These are phyloP conservation scores for Alethe castanea DNA, from an alignment of 2,113 vertebrate species.

Conservation along the genomic window DNA sequence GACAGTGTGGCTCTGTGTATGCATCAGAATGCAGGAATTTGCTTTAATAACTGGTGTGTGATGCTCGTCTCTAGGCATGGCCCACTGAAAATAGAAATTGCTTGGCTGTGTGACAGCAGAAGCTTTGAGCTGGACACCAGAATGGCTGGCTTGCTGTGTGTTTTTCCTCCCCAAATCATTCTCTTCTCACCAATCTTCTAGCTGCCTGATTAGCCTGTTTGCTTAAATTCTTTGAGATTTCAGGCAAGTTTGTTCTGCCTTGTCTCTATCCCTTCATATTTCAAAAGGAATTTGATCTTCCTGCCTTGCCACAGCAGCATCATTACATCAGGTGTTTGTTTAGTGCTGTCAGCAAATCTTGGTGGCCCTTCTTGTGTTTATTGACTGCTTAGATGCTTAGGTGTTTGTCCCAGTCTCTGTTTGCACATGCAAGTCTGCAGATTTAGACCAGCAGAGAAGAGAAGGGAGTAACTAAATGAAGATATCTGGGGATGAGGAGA, in stretches of 20 bases:
- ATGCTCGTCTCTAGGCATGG: conserved; percentile 2
- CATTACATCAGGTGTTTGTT: conserved; percentile 40
- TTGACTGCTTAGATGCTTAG: conserved; percentile 49
- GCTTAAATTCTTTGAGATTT: conserved; percentile 9
- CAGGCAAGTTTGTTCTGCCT: conserved; percentile 8
- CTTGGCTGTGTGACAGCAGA: conserved; percentile 24
- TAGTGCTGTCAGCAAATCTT: conserved; percentile 50
- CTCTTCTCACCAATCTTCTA: background rate
- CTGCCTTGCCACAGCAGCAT: background rate
- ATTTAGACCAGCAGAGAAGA: conserved; percentile 27
- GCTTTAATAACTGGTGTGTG: conserved; percentile 21
- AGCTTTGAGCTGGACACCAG: conserved; percentile 9
- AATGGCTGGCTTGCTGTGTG: background rate
- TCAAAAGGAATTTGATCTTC: conserved; percentile 40
- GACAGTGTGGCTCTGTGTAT: background rate
- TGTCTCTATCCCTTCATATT: conserved; percentile 27
- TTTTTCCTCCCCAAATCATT: background rate
- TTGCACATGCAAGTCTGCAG: conserved; percentile 45
- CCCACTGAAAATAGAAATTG: conserved; percentile 30
- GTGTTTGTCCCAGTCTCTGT: conserved; percentile 40
- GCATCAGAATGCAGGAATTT: conserved; percentile 37
- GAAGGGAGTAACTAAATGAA: background rate
- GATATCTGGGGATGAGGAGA: background rate
- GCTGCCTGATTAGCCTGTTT: conserved; percentile 5
- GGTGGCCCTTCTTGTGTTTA: conserved; percentile 32